Evolutionary conservation across 2,888 invertebrate species (phyloP).

Genomic region (Cybosia mesomella): DNA sequence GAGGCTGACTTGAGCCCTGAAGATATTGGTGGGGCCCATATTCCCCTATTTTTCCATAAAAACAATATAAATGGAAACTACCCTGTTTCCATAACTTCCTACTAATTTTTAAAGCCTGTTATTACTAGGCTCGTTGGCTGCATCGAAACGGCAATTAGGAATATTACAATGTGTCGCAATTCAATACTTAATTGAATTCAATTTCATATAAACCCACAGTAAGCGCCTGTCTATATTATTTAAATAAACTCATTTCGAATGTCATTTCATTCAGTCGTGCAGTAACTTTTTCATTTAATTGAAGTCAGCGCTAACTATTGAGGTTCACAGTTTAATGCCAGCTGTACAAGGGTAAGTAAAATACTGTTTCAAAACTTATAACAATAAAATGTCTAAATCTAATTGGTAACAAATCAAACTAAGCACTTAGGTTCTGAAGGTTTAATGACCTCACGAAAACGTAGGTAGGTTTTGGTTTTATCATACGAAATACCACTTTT

Average conservation of each 20-base stretch:
- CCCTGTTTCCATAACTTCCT: background rate
- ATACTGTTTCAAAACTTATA: background rate
- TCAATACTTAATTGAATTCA: slow-evolving; percentile 3
- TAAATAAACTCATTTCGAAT: slow-evolving; percentile 27
- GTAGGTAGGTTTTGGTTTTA: no score
- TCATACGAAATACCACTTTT: no score
- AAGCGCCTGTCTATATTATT: slow-evolving; percentile 9
- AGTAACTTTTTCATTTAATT: background rate
- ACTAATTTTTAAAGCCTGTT: background rate
- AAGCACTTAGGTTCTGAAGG: no score
- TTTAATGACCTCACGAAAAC: no score
- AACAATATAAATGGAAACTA: background rate
- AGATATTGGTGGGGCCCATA: background rate
- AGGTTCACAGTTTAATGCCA: background rate
- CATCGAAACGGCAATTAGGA: background rate
- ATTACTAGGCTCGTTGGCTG: background rate
- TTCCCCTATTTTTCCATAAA: no score
- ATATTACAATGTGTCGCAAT: background rate
- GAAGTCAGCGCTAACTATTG: background rate
- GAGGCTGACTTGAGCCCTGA: no score
- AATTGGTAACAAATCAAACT: no score
- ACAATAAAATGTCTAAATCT: no score
- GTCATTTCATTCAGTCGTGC: background rate
- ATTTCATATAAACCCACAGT: background rate
- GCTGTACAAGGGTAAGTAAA: background rate